Evolutionary conservation across 1,140 invertebrate species (phyloP).

Genomic region (Coelopa frigida): DNA sequence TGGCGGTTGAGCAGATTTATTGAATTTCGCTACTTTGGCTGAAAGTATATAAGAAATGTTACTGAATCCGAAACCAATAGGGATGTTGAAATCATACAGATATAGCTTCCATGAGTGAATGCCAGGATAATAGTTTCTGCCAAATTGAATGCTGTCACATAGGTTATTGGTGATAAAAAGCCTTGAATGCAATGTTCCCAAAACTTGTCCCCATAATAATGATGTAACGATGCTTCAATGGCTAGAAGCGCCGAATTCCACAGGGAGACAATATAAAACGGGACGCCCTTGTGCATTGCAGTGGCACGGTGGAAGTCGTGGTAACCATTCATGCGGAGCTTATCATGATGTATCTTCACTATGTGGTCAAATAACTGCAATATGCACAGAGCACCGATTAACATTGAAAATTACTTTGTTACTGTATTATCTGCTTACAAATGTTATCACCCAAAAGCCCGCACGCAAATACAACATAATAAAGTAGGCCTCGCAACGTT

Average conservation of each 20-base stretch:
- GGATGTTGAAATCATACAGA: constrained; percentile 52
- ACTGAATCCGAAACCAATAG: not conserved
- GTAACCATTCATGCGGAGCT: constrained; percentile 55
- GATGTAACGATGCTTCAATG: constrained; percentile 55
- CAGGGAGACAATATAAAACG: constrained; percentile 56
- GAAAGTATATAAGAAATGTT: constrained; percentile 17
- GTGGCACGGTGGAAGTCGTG: constrained; percentile 60
- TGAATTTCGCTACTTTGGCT: constrained; percentile 55
- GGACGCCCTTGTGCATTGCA: constrained; percentile 51
- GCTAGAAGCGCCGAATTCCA: constrained; percentile 55
- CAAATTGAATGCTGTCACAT: constrained; percentile 50
- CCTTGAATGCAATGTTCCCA: constrained; percentile 51
- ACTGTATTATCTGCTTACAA: constrained; percentile 42
- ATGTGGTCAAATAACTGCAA: constrained; percentile 52
- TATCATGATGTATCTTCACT: constrained; percentile 52
- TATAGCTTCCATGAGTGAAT: constrained; percentile 52
- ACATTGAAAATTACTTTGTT: not conserved
- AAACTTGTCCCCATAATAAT: constrained; percentile 55
- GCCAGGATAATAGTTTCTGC: constrained; percentile 51
- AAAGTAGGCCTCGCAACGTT: constrained; percentile 59
- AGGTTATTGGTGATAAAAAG: constrained; percentile 52
- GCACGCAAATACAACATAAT: constrained; percentile 58
- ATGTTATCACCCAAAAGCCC: constrained; percentile 54
- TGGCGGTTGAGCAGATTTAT: constrained; percentile 49
- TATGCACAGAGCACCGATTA: not conserved